Conservation (phyloP, 2,113 vertebrate species). For the Suncus etruscus region DNA sequence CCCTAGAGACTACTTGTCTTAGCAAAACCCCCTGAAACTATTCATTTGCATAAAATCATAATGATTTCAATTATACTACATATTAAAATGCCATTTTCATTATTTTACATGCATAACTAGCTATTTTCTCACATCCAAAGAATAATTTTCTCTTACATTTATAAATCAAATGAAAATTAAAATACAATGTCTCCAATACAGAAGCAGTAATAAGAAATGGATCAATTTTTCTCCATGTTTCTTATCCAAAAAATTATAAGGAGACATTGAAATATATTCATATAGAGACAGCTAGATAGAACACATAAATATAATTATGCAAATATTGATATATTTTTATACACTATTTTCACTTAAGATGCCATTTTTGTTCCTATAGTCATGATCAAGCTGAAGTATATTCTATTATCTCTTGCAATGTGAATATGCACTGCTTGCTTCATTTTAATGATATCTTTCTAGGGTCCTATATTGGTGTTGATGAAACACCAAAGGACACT, state of each 20-base stretch:
- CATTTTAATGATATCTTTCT: too few species aligned
- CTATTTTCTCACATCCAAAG: constrained; percentile 27
- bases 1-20: neutral
- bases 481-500: neutral
- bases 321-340: neutral
- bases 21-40: neutral
- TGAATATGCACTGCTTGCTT: neutral
- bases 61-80: neutral
- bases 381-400: neutral
- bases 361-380: neutral
- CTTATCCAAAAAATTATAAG: neutral
- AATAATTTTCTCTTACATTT: constrained; percentile 3
- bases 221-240: neutral
- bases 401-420: neutral
- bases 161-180: neutral
- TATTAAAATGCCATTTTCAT: neutral
- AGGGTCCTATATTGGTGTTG: neutral
- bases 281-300: neutral
- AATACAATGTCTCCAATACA: neutral
- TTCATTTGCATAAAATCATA: neutral
- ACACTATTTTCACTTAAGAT: neutral
- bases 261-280: neutral
- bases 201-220: neutral
- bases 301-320: neutral
- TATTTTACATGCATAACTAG: neutral